Conservation (phyloP, 2,113 vertebrate species). For the Ictalurus punctatus region DNA sequence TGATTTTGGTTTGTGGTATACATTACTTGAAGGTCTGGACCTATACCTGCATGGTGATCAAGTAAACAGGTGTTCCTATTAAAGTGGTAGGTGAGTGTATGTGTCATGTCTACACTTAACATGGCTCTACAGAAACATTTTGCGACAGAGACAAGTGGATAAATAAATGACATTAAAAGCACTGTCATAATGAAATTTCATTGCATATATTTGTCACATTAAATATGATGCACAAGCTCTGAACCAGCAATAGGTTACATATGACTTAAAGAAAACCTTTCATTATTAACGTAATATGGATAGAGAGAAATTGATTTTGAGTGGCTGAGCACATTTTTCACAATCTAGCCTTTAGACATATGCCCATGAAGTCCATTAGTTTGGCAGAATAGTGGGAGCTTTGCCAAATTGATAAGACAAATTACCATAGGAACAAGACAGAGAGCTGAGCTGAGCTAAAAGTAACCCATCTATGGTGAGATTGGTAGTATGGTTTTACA, state of each 20-base stretch:
- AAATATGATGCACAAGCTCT: background rate
- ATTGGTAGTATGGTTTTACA: background rate
- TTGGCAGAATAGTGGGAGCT: slow-evolving; percentile 9
- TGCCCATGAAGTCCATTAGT: slow-evolving; percentile 1
- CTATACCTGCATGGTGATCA: background rate
- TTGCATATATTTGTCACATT: background rate
- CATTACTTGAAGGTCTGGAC: background rate
- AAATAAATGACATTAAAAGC: background rate
- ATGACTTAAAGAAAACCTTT: background rate
- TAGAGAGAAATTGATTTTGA: slow-evolving; percentile 14
- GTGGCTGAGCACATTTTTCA: background rate
- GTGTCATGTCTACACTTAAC: background rate
- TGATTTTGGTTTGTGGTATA: background rate
- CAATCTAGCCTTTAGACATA: slow-evolving; percentile 5
- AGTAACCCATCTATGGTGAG: slow-evolving; percentile 1
- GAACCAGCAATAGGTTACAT: background rate
- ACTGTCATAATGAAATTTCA: background rate
- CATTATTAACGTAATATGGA: background rate
- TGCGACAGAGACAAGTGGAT: background rate
- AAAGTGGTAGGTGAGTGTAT: background rate
- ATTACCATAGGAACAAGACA: slow-evolving; percentile 1
- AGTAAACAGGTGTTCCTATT: background rate
- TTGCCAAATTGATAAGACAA: slow-evolving; percentile 4
- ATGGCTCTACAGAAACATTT: background rate
- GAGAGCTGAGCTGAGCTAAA: background rate